These are phyloP conservation scores for Drosophila saltans DNA, from an alignment of 1,140 invertebrate genomes.

Conservation along the genomic window DNA sequence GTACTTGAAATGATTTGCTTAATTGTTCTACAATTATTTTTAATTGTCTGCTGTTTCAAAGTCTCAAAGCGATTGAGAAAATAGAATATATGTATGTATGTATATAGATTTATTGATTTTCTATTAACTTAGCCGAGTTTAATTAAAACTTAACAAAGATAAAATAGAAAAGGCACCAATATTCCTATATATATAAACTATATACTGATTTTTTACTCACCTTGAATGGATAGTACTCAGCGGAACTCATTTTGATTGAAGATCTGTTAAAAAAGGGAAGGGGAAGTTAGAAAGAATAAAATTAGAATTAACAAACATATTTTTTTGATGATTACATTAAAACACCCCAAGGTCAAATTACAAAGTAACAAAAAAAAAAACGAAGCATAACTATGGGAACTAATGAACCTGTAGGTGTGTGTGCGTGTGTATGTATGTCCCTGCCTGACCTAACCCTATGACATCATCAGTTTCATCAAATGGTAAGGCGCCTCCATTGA, in stretches of 20 bases:
- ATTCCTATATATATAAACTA: too few relatives aligned
- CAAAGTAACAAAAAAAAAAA: not conserved
- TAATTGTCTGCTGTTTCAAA: slow-evolving; percentile 23
- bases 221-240: slow-evolving; percentile 83
- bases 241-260: slow-evolving; percentile 79
- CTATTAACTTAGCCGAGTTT: too few relatives aligned
- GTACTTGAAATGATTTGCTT: slow-evolving; percentile 9
- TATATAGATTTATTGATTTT: not conserved
- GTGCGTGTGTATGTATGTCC: not conserved
- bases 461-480: not conserved
- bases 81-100: not conserved
- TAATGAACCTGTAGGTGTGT: slow-evolving; percentile 17
- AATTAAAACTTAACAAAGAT: too few relatives aligned
- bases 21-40: slow-evolving; percentile 28
- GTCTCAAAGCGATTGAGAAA: not conserved
- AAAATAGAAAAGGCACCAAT: too few relatives aligned
- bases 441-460: slow-evolving; percentile 10
- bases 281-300: slow-evolving; percentile 38
- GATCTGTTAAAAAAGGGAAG: slow-evolving; percentile 53
- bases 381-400: slow-evolving; percentile 10
- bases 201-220: slow-evolving; percentile 49
- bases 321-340: slow-evolving; percentile 28
- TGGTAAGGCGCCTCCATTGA: slow-evolving; percentile 22
- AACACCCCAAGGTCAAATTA: slow-evolving; percentile 39
- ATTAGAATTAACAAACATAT: slow-evolving; percentile 36